Evolutionary conservation across 2,113 vertebrate genomes (phyloP).

Genomic region (Ranitomeya variabilis): DNA sequence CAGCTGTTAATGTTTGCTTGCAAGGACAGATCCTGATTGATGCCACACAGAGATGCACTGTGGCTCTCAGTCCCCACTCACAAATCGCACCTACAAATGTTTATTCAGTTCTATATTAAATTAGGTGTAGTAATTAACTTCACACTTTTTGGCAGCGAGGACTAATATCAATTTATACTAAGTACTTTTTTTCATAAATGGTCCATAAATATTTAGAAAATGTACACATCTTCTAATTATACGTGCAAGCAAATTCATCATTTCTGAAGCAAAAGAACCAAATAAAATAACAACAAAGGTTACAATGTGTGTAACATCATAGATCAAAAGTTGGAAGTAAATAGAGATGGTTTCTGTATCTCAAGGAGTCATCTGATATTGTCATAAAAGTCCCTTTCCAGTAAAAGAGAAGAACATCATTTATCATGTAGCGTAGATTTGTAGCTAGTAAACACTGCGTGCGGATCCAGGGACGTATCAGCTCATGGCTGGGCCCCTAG

Average conservation of each 20-base stretch:
- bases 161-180: slow-evolving; percentile 28
- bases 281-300: slow-evolving; percentile 23
- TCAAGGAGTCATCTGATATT: background rate
- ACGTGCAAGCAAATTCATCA: background rate
- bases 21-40: slow-evolving; percentile 46
- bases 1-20: slow-evolving; percentile 46
- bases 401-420: background rate
- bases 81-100: slow-evolving; percentile 26
- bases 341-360: background rate
- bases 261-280: slow-evolving; percentile 21
- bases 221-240: background rate
- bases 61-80: slow-evolving; percentile 26
- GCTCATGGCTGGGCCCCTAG: too few relatives aligned
- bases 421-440: background rate
- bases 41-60: slow-evolving; percentile 14
- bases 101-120: slow-evolving; percentile 41
- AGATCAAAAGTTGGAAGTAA: slow-evolving; percentile 3
- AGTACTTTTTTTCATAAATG: slow-evolving; percentile 18
- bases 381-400: background rate
- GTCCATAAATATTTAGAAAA: slow-evolving; percentile 30
- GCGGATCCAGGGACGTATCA: too few relatives aligned
- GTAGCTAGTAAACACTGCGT: background rate
- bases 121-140: slow-evolving; percentile 45
- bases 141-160: slow-evolving; percentile 21
- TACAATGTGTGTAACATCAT: background rate